These are phyloP conservation scores for Microcaecilia unicolor DNA, from an alignment of 2,797 vertebrate species.

Conservation along the genomic window DNA sequence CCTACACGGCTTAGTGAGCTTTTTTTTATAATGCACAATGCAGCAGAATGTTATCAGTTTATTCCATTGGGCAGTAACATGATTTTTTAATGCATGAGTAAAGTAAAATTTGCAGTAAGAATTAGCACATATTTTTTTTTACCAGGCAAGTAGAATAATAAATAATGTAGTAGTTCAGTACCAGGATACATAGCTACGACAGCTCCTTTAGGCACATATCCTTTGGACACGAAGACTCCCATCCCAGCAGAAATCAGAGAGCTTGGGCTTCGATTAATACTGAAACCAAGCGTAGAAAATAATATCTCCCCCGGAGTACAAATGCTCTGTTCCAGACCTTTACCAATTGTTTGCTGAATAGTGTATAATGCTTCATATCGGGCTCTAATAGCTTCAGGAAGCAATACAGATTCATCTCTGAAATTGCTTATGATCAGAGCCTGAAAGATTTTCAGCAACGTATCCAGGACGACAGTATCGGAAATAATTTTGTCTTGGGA, in stretches of 20 bases:
- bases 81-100: no score
- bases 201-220: slow-evolving; percentile 56
- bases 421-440: slow-evolving; percentile 55
- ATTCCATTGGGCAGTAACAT: no score
- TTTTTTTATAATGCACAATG: no score
- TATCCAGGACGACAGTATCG: slow-evolving; percentile 57
- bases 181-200: slow-evolving; percentile 85
- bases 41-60: no score
- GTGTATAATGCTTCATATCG: slow-evolving; percentile 28
- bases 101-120: no score
- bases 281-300: slow-evolving; percentile 66
- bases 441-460: slow-evolving; percentile 58
- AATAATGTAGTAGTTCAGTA: no score
- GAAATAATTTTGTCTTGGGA: slow-evolving; percentile 70
- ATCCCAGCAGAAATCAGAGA: slow-evolving; percentile 70
- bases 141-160: no score
- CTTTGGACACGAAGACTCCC: slow-evolving; percentile 77
- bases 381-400: slow-evolving; percentile 33
- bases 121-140: no score
- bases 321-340: not conserved
- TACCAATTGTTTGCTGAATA: slow-evolving; percentile 2
- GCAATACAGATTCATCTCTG: slow-evolving; percentile 34
- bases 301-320: slow-evolving; percentile 48
- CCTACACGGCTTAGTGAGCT: no score
- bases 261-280: slow-evolving; percentile 56